Conservation (phyloP, 2,888 invertebrate genomes). For the Linnaemya vulpina region DNA sequence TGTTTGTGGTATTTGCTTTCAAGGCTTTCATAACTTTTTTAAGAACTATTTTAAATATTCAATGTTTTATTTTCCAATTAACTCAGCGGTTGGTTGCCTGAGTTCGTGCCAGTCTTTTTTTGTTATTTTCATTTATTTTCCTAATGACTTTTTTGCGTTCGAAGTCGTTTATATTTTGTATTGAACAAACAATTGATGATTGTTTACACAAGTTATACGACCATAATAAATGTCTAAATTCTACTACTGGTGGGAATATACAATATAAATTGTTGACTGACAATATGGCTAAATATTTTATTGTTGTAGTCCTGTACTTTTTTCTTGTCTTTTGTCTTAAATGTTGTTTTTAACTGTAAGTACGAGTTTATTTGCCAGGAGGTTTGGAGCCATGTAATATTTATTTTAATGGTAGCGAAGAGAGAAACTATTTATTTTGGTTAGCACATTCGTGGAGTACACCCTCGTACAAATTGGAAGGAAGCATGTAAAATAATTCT, state of each 20-base stretch:
- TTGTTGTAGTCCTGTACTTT: background rate
- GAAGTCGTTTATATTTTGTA: slow-evolving; percentile 51
- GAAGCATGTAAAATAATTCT: background rate
- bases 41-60: too few relatives aligned
- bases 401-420: background rate
- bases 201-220: slow-evolving; percentile 17
- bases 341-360: background rate
- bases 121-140: slow-evolving; percentile 22
- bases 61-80: background rate
- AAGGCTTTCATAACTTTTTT: too few relatives aligned
- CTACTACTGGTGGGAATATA: slow-evolving; percentile 6
- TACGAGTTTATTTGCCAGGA: background rate
- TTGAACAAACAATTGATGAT: slow-evolving; percentile 64
- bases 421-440: background rate
- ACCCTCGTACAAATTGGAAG: slow-evolving; percentile 1
- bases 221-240: slow-evolving; percentile 40
- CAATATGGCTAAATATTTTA: slow-evolving; percentile 9
- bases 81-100: background rate
- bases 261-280: slow-evolving; percentile 14
- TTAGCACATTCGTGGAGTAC: background rate
- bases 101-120: slow-evolving; percentile 12
- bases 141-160: slow-evolving; percentile 21
- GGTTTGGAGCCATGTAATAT: background rate
- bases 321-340: background rate
- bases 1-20: too few relatives aligned